Evolutionary conservation across 2,888 invertebrate genomes (phyloP), one percentile per base, ranked within the genome.

Genomic region (Poecilus cupreus): DNA sequence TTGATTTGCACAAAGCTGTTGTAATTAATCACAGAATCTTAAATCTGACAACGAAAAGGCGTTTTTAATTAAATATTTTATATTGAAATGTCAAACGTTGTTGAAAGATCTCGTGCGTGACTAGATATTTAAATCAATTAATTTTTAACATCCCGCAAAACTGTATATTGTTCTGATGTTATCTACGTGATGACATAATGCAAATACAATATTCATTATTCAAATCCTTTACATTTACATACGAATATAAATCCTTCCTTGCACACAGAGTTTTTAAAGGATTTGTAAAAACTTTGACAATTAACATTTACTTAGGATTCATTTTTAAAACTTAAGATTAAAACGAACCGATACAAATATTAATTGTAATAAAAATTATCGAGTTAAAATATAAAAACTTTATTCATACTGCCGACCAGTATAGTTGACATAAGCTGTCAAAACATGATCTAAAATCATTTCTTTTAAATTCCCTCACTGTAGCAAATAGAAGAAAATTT

Each of bases 51-150:
- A 51, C 24, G 26, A 75, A 75, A 75, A 75, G 75, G 75, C 75
- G 75, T 75, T 75, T 75, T 75, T 75, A 75, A 75, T 75, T 75
- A 75, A 75, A 51, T 24, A 75, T 75, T 75, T 49, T 51, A 75
- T 75, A 75, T 75, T 75, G 51, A 75, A 75, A 75, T 75, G 51
- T 75, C 75, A 49, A 51, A 46, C 13, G 46, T 11, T 72, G 72
- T 24, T 43, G 24, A 46, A 51, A 37, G 18, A 75, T 49, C 51
- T 51, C 49, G 49, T 51, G 75, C 75, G 75, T 75, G 75, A 75
- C 49, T 75, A 51, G 26, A 32, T 75, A 51, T 75, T 75, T 75
- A 75, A 75, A 75, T 75, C 75, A 51, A 75, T 75, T 75, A 75
- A 75, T 51, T 51, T 75, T 75, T 51, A 51, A 51, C 51, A 51